Percentiles rank a stretch among this genome's conserved stretches.
These are phyloP conservation scores for Campoplex capitator DNA, from an alignment of 2,888 invertebrate species.

Conservation along the genomic window DNA sequence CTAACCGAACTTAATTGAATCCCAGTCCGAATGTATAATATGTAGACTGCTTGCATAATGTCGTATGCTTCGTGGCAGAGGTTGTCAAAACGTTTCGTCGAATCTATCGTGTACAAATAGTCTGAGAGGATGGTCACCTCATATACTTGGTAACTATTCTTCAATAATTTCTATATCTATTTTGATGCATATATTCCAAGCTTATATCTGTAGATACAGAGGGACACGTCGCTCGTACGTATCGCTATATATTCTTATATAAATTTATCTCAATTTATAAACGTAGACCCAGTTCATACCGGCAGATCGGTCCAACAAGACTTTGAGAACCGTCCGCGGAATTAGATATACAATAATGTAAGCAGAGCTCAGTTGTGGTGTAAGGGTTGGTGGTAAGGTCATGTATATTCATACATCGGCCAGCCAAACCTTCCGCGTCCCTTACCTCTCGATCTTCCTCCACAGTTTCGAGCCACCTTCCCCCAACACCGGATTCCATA, in stretches of 20 bases:
- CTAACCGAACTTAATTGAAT: constrained; percentile 85
- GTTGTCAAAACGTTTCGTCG: constrained; percentile 74
- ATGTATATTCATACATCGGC: constrained; percentile 84
- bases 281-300: constrained; percentile 29
- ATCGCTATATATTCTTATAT: not conserved
- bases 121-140: constrained; percentile 17
- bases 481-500: constrained; percentile 73
- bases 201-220: constrained; percentile 20
- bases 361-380: constrained; percentile 84
- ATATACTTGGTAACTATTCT: constrained; percentile 23
- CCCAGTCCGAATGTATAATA: constrained; percentile 85
- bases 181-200: not conserved
- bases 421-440: constrained; percentile 73
- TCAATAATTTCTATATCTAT: not conserved
- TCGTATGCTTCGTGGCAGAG: constrained; percentile 80
- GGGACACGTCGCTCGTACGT: not conserved
- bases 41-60: constrained; percentile 85
- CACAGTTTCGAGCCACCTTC: constrained; percentile 83
- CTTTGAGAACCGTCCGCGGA: constrained; percentile 83
- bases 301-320: constrained; percentile 70
- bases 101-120: constrained; percentile 51
- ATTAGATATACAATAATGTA: constrained; percentile 85
- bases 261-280: constrained; percentile 8
- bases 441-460: constrained; percentile 84
- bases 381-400: constrained; percentile 84